Evolutionary conservation across 2,797 vertebrate genomes (phyloP), one percentile per base, ranked within the genome.

Genomic region (Mionectes olivaceus): DNA sequence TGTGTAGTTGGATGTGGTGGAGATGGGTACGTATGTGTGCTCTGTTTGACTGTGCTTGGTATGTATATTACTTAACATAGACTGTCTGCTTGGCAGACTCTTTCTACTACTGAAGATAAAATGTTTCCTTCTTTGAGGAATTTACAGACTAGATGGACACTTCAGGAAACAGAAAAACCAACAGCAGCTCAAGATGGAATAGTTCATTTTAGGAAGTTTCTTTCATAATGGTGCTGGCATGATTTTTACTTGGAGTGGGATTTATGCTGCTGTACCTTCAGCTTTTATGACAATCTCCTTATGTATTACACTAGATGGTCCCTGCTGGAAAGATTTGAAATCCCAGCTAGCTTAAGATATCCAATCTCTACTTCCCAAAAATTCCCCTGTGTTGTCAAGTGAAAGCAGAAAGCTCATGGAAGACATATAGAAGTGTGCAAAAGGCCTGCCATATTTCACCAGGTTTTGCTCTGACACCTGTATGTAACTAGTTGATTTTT

Each of bases 381-480:
- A 87, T 91, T 89, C 90, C 78, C 32, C 41, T 49, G 27, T 55
- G 83, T 43, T 96, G 89, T 93, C 87, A 93, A 92, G 88, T 49
- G 87, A 61, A 81, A 91, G 79, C 81, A 92, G 49, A 60, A 68
- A 85, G 53, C 73, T 95, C 71, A 92, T 80, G 53, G 78, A 91
- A 94, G 79, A 57, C 68, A 87, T 37, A 37, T 4, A 10, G 56
- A 70, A 89, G 13, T 49, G 64, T 91, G 69, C 55, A 39, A 14
- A 91, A 85, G 61, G 30, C 69, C 84, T 93, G 87, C 67, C 19
- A 6, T 94, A 88, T 94, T 91, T 92, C 82, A 93, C 65, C 1
- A 17, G 91, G 87, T 94, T 93, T 93, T 92, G 47, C 21, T 87
- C 56, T 95, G 81, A 84, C 94, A 89, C 80, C 55, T 86, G 16